Percentiles rank a stretch among this genome's conserved stretches.
These are phyloP conservation scores for Temnothorax ravouxi DNA, from an alignment of 2,888 invertebrate species.

Conservation along the genomic window DNA sequence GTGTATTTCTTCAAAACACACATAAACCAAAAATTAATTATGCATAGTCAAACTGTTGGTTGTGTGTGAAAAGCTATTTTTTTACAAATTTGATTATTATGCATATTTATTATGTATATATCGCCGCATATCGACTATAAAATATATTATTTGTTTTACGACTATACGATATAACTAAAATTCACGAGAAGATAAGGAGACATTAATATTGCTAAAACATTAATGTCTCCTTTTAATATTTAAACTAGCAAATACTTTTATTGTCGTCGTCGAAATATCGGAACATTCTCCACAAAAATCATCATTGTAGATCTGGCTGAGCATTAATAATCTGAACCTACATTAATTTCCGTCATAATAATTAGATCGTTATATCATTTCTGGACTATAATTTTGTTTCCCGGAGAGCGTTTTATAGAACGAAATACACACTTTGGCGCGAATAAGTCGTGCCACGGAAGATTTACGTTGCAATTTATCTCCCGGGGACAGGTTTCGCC, in stretches of 20 bases:
- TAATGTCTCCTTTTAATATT: not conserved
- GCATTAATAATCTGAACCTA: not conserved
- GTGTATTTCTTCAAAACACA: not conserved
- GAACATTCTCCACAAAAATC: not conserved
- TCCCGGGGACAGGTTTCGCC: constrained; percentile 15
- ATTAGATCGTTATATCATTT: constrained; percentile 36
- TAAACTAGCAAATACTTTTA: not conserved
- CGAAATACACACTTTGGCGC: not conserved
- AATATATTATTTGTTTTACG: not conserved
- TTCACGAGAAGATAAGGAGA: not conserved
- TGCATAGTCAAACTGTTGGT: not conserved
- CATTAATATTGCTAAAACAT: too few species aligned
- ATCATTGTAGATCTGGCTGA: not conserved
- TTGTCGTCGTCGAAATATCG: not conserved
- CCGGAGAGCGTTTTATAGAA: constrained; percentile 20
- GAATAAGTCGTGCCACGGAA: constrained; percentile 8
- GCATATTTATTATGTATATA: not conserved
- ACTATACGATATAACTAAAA: not conserved
- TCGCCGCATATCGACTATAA: not conserved
- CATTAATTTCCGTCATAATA: not conserved
- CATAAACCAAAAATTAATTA: not conserved
- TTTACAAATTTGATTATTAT: too few species aligned
- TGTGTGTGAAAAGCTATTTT: not conserved
- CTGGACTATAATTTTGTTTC: not conserved
- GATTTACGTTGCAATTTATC: constrained; percentile 44